Conservation (phyloP, 2,797 vertebrate species). For the Thalassophryne amazonica region DNA sequence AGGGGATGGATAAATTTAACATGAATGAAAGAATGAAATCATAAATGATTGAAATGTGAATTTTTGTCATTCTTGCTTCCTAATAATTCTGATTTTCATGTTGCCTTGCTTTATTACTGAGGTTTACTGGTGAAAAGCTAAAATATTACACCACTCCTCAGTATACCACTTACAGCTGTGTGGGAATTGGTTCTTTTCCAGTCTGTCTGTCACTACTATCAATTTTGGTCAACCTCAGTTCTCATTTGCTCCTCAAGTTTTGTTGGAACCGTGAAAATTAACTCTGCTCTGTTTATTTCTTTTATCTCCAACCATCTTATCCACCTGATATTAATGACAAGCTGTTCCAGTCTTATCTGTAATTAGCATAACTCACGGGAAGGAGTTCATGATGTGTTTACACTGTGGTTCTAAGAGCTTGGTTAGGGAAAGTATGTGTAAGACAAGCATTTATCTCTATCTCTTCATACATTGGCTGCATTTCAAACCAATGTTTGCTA, state of each 20-base stretch:
- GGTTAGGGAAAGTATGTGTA: constrained; percentile 43
- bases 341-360: constrained; percentile 54
- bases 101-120: no score
- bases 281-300: constrained; percentile 26
- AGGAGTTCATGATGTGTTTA: constrained; percentile 52
- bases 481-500: constrained; percentile 41
- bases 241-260: constrained; percentile 3
- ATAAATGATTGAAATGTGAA: no score
- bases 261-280: constrained; percentile 6
- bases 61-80: no score
- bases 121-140: no score
- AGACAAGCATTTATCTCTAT: constrained; percentile 59
- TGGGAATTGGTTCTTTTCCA: no score
- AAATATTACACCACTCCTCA: no score
- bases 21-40: no score
- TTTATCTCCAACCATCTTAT: constrained; percentile 37
- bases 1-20: no score
- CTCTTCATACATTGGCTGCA: constrained; percentile 41
- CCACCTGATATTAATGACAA: constrained; percentile 62
- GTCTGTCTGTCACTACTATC: no score
- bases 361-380: constrained; percentile 61
- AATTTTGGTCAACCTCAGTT: constrained; percentile 9
- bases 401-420: constrained; percentile 46
- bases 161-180: background rate
- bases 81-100: no score